Evolutionary conservation across 2,797 vertebrate genomes (phyloP), one percentile per base, ranked within the genome.

Genomic region (Poecilia wingei): DNA sequence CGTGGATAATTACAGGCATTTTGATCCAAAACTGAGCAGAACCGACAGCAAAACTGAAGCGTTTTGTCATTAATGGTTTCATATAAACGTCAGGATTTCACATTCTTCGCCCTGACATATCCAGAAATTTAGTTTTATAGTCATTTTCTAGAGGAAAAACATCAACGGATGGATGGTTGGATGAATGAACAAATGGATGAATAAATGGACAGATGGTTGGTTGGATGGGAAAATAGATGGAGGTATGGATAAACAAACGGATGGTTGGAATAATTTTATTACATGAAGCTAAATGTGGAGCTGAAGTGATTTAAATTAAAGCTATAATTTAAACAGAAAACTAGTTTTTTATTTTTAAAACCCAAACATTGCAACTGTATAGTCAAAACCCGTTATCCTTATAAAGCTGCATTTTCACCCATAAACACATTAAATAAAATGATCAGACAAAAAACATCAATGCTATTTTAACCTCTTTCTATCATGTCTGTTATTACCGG

Each of bases 1-100:
- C 51, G 45, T 41, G 72, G 45, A 74, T 75, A 59, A 81, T 80
- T 49, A 80, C n/a, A 55, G 73, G 51, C 18, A 25, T 47, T 45
- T 80, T 45, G 74, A n/a, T 69, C 43, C 51, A 72, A 75, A 59
- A 57, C 31, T 7, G 14, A 12, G 6, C 61, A 43, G 12, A n/a
- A 12, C 33, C 1, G 16, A 72, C 0, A 1, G 75, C 59, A n/a
- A 25, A 36, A 4, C 2, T 25, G n/a, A 77, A 55, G 4, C 6
- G 10, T 36, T 72, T 72, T 28, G 22, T 14, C 45, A 3, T 22
- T 43, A 25, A 69, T n/a, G 66, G 20, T 43, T 69, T 69, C 10
- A n/a, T 69, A 25, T 43, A 0, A 20, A 69, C 3, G 39, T n/a
- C 8, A 13, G 13, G 0, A 39, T 66, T 39, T 20, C 33, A 39